These are phyloP conservation scores for Drosophila anomelani DNA, from an alignment of 2,888 invertebrate species.

Conservation along the genomic window DNA sequence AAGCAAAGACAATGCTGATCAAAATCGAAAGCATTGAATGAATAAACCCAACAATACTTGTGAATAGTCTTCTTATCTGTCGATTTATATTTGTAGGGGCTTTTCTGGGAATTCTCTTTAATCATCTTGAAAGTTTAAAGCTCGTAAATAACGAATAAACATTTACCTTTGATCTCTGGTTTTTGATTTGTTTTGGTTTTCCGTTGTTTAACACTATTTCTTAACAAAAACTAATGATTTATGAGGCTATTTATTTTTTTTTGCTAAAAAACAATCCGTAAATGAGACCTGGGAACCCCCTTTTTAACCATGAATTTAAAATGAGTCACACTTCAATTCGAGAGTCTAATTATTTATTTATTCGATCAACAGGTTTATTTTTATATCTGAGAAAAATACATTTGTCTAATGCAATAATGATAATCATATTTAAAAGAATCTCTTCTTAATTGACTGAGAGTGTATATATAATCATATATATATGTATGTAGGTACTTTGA, in stretches of 20 bases:
- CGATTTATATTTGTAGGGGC: background rate
- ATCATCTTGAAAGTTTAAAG: background rate
- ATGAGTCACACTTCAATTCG: constrained; percentile 6
- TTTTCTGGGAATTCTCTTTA: background rate
- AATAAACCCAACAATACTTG: constrained; percentile 35
- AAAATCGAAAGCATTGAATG: constrained; percentile 16
- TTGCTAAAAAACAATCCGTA: background rate
- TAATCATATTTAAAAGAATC: constrained; percentile 5
- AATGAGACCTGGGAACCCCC: background rate
- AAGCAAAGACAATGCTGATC: constrained; percentile 17
- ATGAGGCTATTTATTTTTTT: no score
- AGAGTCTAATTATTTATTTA: constrained; percentile 28
- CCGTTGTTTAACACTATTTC: no score
- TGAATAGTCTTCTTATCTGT: background rate
- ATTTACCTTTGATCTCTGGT: background rate
- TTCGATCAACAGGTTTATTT: constrained; percentile 29
- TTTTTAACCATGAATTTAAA: background rate
- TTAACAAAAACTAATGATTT: no score
- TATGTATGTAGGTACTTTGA: constrained; percentile 6
- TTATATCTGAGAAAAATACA: constrained; percentile 17
- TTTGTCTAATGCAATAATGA: constrained; percentile 10
- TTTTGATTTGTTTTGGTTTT: background rate
- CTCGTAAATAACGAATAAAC: background rate
- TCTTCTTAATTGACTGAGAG: constrained; percentile 27
- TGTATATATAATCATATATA: background rate